Conservation (phyloP, 1,140 invertebrate genomes). For the Laupala kohalensis region DNA sequence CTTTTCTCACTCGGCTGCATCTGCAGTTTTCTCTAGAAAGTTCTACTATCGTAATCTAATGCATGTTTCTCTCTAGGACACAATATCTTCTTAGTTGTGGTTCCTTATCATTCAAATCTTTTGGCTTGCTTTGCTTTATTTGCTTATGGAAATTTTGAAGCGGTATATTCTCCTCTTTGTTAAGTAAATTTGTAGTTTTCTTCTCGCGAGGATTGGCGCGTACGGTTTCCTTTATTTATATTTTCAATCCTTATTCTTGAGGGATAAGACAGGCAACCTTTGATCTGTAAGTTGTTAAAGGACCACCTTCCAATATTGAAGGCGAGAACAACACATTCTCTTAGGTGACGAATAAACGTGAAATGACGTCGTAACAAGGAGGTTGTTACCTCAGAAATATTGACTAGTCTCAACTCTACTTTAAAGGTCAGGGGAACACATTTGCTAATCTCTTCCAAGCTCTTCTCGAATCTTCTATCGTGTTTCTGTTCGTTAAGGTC, state of each 20-base stretch:
- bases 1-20: not conserved
- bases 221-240: not conserved
- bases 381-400: too few species aligned
- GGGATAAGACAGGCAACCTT: not conserved
- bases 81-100: not conserved
- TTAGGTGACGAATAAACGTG: too few species aligned
- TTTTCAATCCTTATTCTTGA: not conserved
- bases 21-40: not conserved
- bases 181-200: not conserved
- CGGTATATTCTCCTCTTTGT: not conserved
- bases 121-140: not conserved
- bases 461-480: too few species aligned
- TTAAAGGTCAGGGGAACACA: too few species aligned
- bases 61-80: not conserved
- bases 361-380: too few species aligned
- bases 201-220: not conserved
- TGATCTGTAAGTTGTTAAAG: too few species aligned
- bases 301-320: too few species aligned
- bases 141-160: not conserved
- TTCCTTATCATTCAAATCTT: not conserved
- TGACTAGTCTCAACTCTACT: too few species aligned
- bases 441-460: too few species aligned
- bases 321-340: too few species aligned
- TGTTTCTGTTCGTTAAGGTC: too few species aligned
- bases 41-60: not conserved